Evolutionary conservation across 2,888 invertebrate genomes (phyloP).

Genomic region (Automeris io): DNA sequence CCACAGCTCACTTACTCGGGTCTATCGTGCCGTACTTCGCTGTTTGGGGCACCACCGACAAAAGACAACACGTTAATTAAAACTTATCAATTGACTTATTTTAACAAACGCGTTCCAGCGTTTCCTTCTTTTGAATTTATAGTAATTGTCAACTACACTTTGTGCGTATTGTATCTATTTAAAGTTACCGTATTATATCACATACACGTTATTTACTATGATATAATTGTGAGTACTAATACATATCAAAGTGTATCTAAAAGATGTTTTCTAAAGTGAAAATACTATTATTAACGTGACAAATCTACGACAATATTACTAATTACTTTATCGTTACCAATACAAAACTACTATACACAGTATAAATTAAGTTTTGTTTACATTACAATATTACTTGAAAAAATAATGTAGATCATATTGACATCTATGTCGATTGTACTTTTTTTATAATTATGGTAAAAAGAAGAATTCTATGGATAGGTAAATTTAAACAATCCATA

Average conservation of each 20-base stretch:
- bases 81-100: slow-evolving; percentile 19
- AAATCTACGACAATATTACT: too few relatives aligned
- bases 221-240: not conserved
- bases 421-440: too few relatives aligned
- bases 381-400: too few relatives aligned
- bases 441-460: too few relatives aligned
- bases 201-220: not conserved
- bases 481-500: too few relatives aligned
- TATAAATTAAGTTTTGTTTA: too few relatives aligned
- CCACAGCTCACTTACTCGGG: slow-evolving; percentile 76
- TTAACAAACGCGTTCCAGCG: slow-evolving; percentile 23
- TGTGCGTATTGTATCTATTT: slow-evolving; percentile 2
- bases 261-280: not conserved
- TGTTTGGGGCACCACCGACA: slow-evolving; percentile 77
- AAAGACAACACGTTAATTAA: slow-evolving; percentile 72
- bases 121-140: slow-evolving; percentile 22
- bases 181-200: not conserved
- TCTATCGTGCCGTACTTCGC: slow-evolving; percentile 71
- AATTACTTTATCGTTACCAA: too few relatives aligned
- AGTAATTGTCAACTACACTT: slow-evolving; percentile 13
- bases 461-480: too few relatives aligned
- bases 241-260: not conserved
- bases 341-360: too few relatives aligned
- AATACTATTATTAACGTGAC: not conserved
- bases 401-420: too few relatives aligned